Evolutionary conservation across 2,888 invertebrate genomes (phyloP).

Genomic region (Xestia ashworthii): DNA sequence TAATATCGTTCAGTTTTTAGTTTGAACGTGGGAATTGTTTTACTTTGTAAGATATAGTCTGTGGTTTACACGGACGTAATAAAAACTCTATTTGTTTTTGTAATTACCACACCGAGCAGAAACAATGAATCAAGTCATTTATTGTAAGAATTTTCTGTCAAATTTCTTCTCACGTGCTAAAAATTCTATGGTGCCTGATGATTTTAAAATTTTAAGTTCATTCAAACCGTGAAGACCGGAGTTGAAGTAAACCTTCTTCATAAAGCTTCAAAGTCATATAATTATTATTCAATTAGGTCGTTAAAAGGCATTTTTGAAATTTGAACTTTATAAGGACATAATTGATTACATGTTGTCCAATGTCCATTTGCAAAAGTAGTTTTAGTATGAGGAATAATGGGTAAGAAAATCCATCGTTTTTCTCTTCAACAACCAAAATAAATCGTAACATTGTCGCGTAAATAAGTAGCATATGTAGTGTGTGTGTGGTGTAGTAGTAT

Average conservation of each 20-base stretch:
- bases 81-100: slow-evolving; percentile 46
- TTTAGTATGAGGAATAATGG: not conserved
- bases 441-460: not conserved
- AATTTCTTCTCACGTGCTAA: not conserved
- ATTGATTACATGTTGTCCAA: not conserved
- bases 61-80: slow-evolving; percentile 30
- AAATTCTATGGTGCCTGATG: not conserved
- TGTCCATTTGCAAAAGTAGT: not conserved
- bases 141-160: not conserved
- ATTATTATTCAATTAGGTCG: no score
- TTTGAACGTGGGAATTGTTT: slow-evolving; percentile 42
- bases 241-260: not conserved
- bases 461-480: not conserved
- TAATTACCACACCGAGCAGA: slow-evolving; percentile 6
- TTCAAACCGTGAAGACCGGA: not conserved
- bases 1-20: slow-evolving; percentile 1
- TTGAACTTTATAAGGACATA: not conserved
- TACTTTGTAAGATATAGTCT: slow-evolving; percentile 36
- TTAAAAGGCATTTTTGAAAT: not conserved
- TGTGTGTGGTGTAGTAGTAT: no score
- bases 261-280: not conserved
- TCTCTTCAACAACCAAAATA: not conserved
- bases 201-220: not conserved
- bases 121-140: slow-evolving; percentile 18
- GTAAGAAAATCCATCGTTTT: not conserved